These are phyloP conservation scores for Neoascia interrupta DNA, from an alignment of 2,888 invertebrate genomes.

Conservation along the genomic window DNA sequence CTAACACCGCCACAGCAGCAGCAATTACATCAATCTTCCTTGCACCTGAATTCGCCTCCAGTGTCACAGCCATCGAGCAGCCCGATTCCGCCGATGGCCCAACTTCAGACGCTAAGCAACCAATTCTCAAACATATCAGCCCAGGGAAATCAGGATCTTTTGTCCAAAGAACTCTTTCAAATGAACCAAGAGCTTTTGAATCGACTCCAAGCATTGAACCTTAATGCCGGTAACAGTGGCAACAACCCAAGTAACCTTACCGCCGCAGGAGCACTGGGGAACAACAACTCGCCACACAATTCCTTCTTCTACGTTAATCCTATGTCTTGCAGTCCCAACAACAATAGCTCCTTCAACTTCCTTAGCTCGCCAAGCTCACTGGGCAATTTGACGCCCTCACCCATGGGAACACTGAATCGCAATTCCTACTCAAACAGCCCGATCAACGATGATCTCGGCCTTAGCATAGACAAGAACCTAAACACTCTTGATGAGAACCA, in stretches of 20 bases:
- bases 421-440: constrained; percentile 78
- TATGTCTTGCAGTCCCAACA: constrained; percentile 76
- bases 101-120: constrained; percentile 77
- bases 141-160: constrained; percentile 75
- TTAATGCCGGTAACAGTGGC: constrained; percentile 71
- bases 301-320: constrained; percentile 79
- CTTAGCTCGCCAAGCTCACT: constrained; percentile 74
- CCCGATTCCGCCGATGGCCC: constrained; percentile 77
- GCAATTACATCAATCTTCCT: constrained; percentile 68
- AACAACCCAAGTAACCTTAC: constrained; percentile 57
- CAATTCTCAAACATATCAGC: constrained; percentile 76
- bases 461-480: constrained; percentile 79
- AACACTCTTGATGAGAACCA: constrained; percentile 81
- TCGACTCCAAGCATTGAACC: constrained; percentile 78
- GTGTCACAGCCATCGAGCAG: constrained; percentile 75
- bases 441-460: constrained; percentile 75
- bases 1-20: constrained; percentile 57
- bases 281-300: constrained; percentile 76
- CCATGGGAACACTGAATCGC: constrained; percentile 77
- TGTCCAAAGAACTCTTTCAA: constrained; percentile 79
- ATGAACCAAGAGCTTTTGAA: constrained; percentile 79
- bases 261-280: constrained; percentile 66
- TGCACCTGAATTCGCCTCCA: constrained; percentile 73
- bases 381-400: constrained; percentile 77
- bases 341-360: constrained; percentile 76